Evolutionary conservation across 1,140 invertebrate species (phyloP), one percentile per base, ranked within the genome.

Genomic region (Bilobella aurantiaca): DNA sequence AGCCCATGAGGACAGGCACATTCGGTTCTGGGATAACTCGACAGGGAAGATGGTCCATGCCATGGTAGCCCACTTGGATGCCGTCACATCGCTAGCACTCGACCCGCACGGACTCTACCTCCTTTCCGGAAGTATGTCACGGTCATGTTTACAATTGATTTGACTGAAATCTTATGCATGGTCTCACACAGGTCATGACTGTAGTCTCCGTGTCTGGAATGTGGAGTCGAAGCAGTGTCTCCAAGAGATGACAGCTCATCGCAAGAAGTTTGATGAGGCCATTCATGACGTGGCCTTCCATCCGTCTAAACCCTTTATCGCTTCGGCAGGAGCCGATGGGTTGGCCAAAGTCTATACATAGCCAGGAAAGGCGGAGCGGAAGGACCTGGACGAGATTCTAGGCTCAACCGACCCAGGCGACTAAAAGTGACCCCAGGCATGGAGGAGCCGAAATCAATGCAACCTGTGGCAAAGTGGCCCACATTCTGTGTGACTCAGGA

Each of bases 241-340:
- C 72, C 95, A 99, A 81, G 96, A 99, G 80, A 99, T 99, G 75
- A 98, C 96, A 47, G 94, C 95, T 69, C 97, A 99, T 82, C 86
- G 96, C 69, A 99, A 98, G 80, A 99, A 99, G 81, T 97, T 97
- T 82, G 96, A 99, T 79, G 96, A 98, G 81, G 93, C 93, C 76
- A 98, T 99, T 80, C 87, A 97, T 76, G 93, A 97, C 79, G 96
- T 99, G 67, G 95, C 96, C 75, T 99, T 99, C 84, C 96, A 99
- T 84, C 94, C 96, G 74, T 88, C 93, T 70, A 91, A 93, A 80
- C 93, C 95, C 66, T 97, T 93, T 79, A 98, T 99, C 76, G 97
- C 96, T 65, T 96, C 92, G 81, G 95, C 93, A 69, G 96, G 96
- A 69, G 96, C 96, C 67, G 96, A 99, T 82, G 93, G 90, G 67